phyloP scores from a whole-genome alignment of 1,140 invertebrate species.

The Artemia franciscana region DNA sequence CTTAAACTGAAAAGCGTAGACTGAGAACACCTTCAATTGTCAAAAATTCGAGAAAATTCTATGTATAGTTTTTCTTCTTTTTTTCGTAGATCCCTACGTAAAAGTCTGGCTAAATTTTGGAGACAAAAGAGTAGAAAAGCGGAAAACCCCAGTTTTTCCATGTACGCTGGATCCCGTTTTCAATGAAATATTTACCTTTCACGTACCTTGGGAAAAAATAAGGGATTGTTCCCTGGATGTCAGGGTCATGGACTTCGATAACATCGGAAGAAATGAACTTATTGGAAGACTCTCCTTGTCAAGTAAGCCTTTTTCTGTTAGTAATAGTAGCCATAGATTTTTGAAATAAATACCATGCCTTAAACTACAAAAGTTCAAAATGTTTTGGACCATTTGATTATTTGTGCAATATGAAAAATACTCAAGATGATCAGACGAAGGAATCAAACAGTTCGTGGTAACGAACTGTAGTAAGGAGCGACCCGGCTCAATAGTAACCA shows the following conservation, averaged over 20 bases:
- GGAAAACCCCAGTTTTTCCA: slow-evolving; percentile 85
- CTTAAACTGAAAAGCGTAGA: too few species aligned
- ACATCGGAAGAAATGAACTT: slow-evolving; percentile 73
- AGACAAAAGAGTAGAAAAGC: slow-evolving; percentile 77
- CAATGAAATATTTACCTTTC: slow-evolving; percentile 78
- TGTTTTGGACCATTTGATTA: too few species aligned
- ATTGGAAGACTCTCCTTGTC: slow-evolving; percentile 69
- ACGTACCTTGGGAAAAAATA: slow-evolving; percentile 82
- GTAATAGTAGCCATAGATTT: slow-evolving; percentile 33
- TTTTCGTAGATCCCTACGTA: slow-evolving; percentile 64
- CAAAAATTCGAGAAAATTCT: too few species aligned
- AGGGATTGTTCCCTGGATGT: slow-evolving; percentile 71
- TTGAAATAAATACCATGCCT: too few species aligned
- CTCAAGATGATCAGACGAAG: too few species aligned
- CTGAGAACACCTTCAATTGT: too few species aligned
- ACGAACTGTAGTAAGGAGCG: too few species aligned
- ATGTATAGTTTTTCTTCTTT: neutral
- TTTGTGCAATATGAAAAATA: too few species aligned
- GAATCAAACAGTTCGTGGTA: too few species aligned
- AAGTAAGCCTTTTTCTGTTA: slow-evolving; percentile 26
- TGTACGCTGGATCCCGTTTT: slow-evolving; percentile 76
- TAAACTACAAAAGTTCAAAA: too few species aligned
- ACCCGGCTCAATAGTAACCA: too few species aligned
- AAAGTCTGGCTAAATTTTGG: slow-evolving; percentile 89
- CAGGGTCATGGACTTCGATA: slow-evolving; percentile 86